Percentiles rank a stretch among this genome's conserved stretches.
Evolutionary conservation across 2,113 vertebrate species (phyloP).

Genomic region (Apodemus speciosus): DNA sequence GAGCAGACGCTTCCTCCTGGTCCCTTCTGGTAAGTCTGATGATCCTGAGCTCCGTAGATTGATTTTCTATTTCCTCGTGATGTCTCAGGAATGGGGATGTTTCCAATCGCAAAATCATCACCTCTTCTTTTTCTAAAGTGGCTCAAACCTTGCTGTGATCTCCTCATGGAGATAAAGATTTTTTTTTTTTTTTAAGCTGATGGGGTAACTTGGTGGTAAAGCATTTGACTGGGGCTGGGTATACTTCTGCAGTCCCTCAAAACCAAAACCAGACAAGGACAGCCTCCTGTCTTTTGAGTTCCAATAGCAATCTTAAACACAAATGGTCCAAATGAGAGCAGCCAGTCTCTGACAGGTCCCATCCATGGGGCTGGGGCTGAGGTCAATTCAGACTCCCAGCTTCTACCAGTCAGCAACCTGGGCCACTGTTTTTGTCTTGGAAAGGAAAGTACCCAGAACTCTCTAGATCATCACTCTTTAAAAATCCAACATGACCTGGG

Average conservation of each 20-base stretch:
- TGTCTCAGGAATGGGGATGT: background rate
- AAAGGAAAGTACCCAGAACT: background rate
- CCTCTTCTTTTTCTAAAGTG: background rate
- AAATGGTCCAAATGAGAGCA: background rate
- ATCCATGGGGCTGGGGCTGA: background rate
- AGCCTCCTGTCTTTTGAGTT: background rate
- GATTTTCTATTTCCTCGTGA: background rate
- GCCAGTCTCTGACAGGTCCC: fast-evolving
- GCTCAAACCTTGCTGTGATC: background rate
- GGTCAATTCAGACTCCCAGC: background rate
- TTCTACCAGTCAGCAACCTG: background rate
- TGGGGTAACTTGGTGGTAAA: background rate
- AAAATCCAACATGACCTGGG: slow-evolving; percentile 29
- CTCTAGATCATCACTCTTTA: background rate
- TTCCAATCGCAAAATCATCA: background rate
- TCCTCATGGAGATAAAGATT: background rate
- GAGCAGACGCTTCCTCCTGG: fast-evolving
- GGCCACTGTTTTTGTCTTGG: background rate
- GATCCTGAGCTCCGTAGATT: background rate
- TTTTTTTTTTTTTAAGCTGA: background rate
- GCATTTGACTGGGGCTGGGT: background rate
- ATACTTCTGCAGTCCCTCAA: background rate
- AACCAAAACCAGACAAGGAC: background rate
- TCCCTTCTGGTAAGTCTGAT: background rate
- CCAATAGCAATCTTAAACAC: background rate